phyloP scores from a whole-genome alignment of 1,140 invertebrate genomes.

The Ephestia elutella region DNA sequence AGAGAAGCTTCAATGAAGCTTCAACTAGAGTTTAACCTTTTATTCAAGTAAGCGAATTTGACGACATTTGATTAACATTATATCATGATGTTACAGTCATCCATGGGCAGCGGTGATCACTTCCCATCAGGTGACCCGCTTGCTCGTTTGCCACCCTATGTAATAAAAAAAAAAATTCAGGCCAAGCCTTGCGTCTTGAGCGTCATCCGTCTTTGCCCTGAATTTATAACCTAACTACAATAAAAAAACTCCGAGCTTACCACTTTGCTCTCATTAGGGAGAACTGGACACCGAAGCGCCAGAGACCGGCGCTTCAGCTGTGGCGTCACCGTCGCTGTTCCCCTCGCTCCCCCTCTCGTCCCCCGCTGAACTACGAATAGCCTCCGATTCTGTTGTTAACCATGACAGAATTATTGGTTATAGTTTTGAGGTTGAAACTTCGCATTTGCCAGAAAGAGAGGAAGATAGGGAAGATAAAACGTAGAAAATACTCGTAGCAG shows the following conservation, averaged over 20 bases:
- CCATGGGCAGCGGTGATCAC: no score
- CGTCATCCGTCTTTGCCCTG: no score
- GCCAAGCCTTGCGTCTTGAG: no score
- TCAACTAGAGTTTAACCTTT: no score
- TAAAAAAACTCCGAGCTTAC: background rate
- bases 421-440: background rate
- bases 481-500: background rate
- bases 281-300: slow-evolving; percentile 64
- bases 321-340: slow-evolving; percentile 52
- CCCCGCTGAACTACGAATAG: slow-evolving; percentile 54
- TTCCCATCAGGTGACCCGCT: no score
- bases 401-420: background rate
- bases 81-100: no score
- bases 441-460: background rate
- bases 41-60: no score
- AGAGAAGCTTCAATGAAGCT: no score
- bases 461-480: background rate
- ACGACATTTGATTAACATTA: no score
- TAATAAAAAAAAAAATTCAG: no score
- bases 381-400: slow-evolving; percentile 47
- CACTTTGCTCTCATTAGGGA: slow-evolving; percentile 57
- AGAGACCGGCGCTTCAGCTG: slow-evolving; percentile 52
- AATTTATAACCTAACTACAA: no score
- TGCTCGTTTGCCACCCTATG: no score
- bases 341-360: slow-evolving; percentile 60